Conservation (phyloP, 2,797 vertebrate genomes). For the Melanotaenia pygmaea region DNA sequence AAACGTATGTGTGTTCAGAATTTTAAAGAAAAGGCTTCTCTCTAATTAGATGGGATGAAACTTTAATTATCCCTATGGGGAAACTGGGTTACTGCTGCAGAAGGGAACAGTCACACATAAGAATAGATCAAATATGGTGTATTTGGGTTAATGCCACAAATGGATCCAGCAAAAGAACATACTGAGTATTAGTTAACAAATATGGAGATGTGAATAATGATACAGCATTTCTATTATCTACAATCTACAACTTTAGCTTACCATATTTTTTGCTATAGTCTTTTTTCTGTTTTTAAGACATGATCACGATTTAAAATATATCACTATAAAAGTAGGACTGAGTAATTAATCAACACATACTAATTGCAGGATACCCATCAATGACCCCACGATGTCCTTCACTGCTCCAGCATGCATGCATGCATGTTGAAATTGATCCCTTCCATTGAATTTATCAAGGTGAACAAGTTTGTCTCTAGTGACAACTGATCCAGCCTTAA, state of each 20-base stretch:
- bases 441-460: slow-evolving; percentile 47
- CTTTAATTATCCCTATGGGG: slow-evolving; percentile 72
- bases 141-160: slow-evolving; percentile 49
- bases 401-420: neutral
- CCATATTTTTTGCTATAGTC: neutral
- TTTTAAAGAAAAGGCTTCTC: slow-evolving; percentile 62
- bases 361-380: neutral
- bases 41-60: slow-evolving; percentile 73
- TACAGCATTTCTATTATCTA: neutral
- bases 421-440: slow-evolving; percentile 43
- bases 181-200: slow-evolving; percentile 30
- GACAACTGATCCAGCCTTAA: slow-evolving; percentile 55
- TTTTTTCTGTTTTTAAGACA: neutral
- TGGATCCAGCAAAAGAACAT: slow-evolving; percentile 47
- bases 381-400: neutral
- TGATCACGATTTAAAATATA: neutral
- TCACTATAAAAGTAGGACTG: neutral
- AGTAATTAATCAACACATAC: neutral
- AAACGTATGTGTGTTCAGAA: slow-evolving; percentile 39
- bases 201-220: slow-evolving; percentile 13
- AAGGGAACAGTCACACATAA: slow-evolving; percentile 51
- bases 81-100: slow-evolving; percentile 59
- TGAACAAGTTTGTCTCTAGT: slow-evolving; percentile 46
- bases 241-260: neutral
- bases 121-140: slow-evolving; percentile 61